These are phyloP conservation scores for Enteromius anoplus DNA, from an alignment of 2,797 vertebrate genomes.

Conservation along the genomic window DNA sequence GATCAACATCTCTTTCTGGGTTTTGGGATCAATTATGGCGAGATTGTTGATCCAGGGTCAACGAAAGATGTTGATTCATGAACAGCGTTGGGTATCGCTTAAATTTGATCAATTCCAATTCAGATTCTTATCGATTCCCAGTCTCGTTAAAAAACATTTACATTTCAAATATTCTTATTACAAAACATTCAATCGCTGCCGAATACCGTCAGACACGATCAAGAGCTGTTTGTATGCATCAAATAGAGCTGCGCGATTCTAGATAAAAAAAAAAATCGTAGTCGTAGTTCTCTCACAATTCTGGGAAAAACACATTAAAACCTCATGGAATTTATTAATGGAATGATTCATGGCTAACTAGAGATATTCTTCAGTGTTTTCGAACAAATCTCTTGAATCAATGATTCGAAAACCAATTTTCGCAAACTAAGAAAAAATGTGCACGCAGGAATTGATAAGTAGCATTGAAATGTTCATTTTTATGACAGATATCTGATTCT, in stretches of 20 bases:
- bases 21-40: background rate
- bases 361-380: background rate
- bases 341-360: background rate
- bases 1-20: background rate
- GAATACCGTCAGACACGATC: background rate
- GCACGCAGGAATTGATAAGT: background rate
- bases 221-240: background rate
- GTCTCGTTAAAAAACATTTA: background rate
- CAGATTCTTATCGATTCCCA: background rate
- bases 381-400: background rate
- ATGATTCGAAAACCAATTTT: background rate
- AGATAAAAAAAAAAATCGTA: background rate
- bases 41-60: background rate
- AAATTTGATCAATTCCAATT: background rate
- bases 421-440: background rate
- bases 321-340: background rate
- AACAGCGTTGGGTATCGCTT: background rate
- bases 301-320: background rate
- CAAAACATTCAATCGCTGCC: background rate
- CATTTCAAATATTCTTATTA: background rate
- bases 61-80: background rate
- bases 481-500: background rate
- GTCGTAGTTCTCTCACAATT: background rate
- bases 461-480: background rate
- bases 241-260: background rate